Percentiles rank a stretch among this genome's conserved stretches.
Evolutionary conservation across 1,140 invertebrate genomes (phyloP).

Genomic region (Aphelenchoides besseyi): DNA sequence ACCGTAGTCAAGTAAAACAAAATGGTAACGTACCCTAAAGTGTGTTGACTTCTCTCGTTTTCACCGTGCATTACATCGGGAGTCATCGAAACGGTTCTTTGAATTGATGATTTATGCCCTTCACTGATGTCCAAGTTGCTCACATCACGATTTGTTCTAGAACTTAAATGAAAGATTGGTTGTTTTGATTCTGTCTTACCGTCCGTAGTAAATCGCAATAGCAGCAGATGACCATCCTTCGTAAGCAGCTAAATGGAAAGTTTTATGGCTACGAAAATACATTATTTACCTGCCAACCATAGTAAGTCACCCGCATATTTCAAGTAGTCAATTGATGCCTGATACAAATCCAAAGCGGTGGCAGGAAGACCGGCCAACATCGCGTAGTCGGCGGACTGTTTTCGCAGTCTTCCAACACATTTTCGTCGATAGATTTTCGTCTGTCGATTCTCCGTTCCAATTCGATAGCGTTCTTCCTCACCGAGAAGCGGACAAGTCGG

Average conservation of each 20-base stretch:
- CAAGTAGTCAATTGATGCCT: constrained; percentile 51
- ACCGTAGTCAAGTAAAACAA: constrained; percentile 12
- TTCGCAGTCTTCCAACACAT: constrained; percentile 57
- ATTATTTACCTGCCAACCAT: constrained; percentile 54
- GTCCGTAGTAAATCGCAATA: constrained; percentile 39
- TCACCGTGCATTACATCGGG: constrained; percentile 31
- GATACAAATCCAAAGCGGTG: constrained; percentile 54
- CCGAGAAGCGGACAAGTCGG: constrained; percentile 49
- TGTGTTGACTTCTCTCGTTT: constrained; percentile 32
- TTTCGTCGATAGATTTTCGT: constrained; percentile 55
- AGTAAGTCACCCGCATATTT: constrained; percentile 52
- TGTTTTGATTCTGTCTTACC: no score
- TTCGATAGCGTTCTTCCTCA: constrained; percentile 55
- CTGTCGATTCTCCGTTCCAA: constrained; percentile 55
- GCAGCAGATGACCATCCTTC: constrained; percentile 60
- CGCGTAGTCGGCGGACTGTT: constrained; percentile 57
- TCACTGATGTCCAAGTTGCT: constrained; percentile 10
- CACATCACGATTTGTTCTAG: no score
- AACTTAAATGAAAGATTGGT: no score
- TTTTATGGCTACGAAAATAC: no score
- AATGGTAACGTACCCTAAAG: constrained; percentile 14
- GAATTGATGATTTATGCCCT: constrained; percentile 26
- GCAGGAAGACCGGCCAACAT: constrained; percentile 53
- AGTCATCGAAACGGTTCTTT: constrained; percentile 32
- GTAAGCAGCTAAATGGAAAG: constrained; percentile 58